Percentiles rank a stretch among this genome's conserved stretches.
Evolutionary conservation across 2,888 invertebrate genomes (phyloP).

Genomic region (Synergus itoensis): DNA sequence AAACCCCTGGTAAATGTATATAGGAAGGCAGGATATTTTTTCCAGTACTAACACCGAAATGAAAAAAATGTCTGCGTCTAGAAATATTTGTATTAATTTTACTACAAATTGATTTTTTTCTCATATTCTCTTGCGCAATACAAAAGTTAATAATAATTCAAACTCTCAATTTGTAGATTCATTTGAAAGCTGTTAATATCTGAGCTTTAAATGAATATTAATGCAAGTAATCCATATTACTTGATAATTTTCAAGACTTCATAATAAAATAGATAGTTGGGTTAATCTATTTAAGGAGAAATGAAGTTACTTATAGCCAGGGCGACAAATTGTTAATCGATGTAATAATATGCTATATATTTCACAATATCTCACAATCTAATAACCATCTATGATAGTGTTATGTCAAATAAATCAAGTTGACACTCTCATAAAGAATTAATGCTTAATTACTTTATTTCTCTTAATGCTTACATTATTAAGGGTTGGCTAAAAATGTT

Average conservation of each 20-base stretch:
- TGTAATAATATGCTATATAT: not conserved
- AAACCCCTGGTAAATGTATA: not conserved
- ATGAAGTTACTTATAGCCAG: not conserved
- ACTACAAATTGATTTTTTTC: too few relatives aligned
- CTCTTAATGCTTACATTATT: not conserved
- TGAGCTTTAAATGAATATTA: not conserved
- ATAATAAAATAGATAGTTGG: not conserved
- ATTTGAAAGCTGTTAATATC: not conserved
- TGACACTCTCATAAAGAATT: not conserved
- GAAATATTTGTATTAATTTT: too few relatives aligned
- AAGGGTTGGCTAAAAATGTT: not conserved
- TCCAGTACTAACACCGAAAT: not conserved
- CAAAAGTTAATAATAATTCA: too few relatives aligned
- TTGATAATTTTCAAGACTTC: not conserved
- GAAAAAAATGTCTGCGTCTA: too few relatives aligned
- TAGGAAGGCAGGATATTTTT: too few relatives aligned
- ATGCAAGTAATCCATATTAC: not conserved
- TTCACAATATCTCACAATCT: not conserved
- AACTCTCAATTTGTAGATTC: too few relatives aligned
- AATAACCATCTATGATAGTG: not conserved
- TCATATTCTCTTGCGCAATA: too few relatives aligned
- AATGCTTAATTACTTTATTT: not conserved
- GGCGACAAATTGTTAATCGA: not conserved
- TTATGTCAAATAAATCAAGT: slow-evolving; percentile 1
- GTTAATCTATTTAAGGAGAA: not conserved